Evolutionary conservation across 2,888 invertebrate species (phyloP), one percentile per base, ranked within the genome.

Genomic region (Bellardia pandia): DNA sequence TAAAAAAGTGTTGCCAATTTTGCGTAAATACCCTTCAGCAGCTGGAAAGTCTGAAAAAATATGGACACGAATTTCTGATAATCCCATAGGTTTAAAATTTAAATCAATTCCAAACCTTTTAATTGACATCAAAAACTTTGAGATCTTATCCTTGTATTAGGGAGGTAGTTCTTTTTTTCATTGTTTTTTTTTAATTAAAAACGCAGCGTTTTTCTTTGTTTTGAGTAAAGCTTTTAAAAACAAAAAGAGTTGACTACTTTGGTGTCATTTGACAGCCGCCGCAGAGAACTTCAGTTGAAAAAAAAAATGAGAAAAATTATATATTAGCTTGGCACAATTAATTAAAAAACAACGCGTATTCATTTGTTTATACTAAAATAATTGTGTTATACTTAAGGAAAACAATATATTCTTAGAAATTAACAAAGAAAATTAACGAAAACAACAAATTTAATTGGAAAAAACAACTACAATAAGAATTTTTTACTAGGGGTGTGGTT

Each of bases 401-500:
- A 69, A 78, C n/a, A 14, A 16, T 42, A 37, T 30, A 48, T 78
- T 30, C 48, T 53, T 48, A 9, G 14, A 51, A 77, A 82, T 42
- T 42, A 30, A 69, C 16, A 56, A 72, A 72, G 6, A 66, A 74
- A 45, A 11, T 62, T 42, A 8, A 62, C 23, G 3, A 80, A 71
- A 64, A 68, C 13, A 45, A 23, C 11, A 40, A 51, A 40, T 40
- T 45, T n/a, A 37, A 53, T 33, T 56, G 33, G 5, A 42, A 64
- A 16, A 40, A 66, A 23, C 23, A 51, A 53, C 8, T 53, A 40
- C 11, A 56, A 77, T 64, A 71, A 51, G 2, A 37, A 16, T 64
- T 48, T 80, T 69, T 84, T 85, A 74, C 74, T 80, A 79, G 87
- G 87, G 87, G 87, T 87, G 87, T 87, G 87, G 87, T 87, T 87